phyloP scores from a whole-genome alignment of 2,888 invertebrate species.

The Lasioglossum vierecki region DNA sequence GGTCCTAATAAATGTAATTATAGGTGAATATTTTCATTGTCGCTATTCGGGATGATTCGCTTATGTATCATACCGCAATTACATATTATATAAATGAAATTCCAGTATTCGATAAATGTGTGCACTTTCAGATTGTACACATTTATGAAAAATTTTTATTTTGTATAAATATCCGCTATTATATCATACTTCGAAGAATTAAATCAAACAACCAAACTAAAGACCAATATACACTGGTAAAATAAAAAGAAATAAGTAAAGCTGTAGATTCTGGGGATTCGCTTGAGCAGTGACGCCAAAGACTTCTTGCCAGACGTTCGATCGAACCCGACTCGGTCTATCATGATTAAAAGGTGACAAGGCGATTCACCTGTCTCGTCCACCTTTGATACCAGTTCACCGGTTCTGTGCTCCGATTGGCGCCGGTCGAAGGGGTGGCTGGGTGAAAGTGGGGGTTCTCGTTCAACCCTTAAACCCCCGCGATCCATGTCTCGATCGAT shows the following conservation, averaged over 20 bases:
- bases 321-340: not conserved
- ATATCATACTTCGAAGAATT: not conserved
- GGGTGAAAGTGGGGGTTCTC: not conserved
- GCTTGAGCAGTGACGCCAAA: not conserved
- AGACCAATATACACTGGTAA: not conserved
- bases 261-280: not conserved
- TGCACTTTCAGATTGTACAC: not conserved
- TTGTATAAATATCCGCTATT: no score
- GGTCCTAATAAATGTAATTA: not conserved
- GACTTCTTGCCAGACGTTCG: not conserved
- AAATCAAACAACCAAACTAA: no score
- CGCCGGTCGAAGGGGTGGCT: not conserved
- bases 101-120: no score
- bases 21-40: not conserved
- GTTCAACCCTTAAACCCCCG: not conserved
- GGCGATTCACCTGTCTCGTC: not conserved
- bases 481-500: not conserved
- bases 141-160: not conserved
- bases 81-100: no score
- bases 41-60: not conserved
- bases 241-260: not conserved
- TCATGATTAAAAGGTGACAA: not conserved
- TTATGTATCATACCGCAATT: no score
- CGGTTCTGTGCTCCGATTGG: not conserved
- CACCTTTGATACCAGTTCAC: not conserved